Base-by-base conservation (phyloP, 2,113 vertebrate genomes). In the Aviceda subcristata region DNA sequence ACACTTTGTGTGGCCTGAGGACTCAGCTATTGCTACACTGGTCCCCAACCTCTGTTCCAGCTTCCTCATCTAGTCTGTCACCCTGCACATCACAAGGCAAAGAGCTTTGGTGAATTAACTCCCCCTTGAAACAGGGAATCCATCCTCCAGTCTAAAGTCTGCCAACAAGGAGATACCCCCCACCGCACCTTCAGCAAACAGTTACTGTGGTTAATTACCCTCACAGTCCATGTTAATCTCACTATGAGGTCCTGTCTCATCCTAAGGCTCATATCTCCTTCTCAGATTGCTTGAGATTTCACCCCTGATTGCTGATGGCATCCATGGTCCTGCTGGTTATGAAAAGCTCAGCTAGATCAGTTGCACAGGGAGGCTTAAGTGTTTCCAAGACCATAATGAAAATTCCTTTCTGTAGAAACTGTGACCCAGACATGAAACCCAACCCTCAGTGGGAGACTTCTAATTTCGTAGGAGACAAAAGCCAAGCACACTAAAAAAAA, bases 321-420 rank as follows among this genome's bases (percentile, higher is more conserved):
- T 96, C 93, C 94, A 55, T 87, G 64, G 86, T 86, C 84, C 74
- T 74, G 81, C 41, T 88, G 84, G 36, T 60, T 96, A 68, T 94
- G 95, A 97, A 97, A 97, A 94, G 92, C 85, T 79, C 67, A 34
- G 78, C 48, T 85, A 95, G 91, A 94, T 96, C 96, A 82, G 66
- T 94, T 91, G 94, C 90, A 94, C 75, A 53, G 84, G 83, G 64
- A 92, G 95, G 90, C 90, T 96, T 97, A 97, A 97, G 94, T 93
- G 95, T 94, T 96, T 93, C 92, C 96, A 97, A 84, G 90, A 36
- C 91, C 79, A 34, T 97, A 95, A 96, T 97, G 96, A 96, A 94
- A 97, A 96, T 97, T 97, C 93, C 88, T 97, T 97, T 97, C 96
- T 76, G 66, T 92, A 80, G 93, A 96, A 96, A 95, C 60, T 94